Base-by-base conservation (phyloP, 2,888 invertebrate species). In the Electrophaes corylata region DNA sequence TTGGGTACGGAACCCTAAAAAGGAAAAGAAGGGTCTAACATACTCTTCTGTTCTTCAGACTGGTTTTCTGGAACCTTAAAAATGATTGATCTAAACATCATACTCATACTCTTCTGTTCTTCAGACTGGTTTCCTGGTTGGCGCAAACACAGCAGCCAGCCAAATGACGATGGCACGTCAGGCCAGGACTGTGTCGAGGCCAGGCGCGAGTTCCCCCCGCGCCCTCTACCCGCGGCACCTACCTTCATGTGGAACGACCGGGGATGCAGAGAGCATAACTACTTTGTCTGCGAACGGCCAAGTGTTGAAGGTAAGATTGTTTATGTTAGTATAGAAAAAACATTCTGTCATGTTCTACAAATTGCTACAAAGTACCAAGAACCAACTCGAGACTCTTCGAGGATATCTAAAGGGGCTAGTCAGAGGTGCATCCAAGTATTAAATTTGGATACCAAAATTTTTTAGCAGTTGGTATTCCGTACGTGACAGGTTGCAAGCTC, bases 71-170 rank as follows among this genome's bases (percentile, higher is more conserved):
- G n/a, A n/a, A n/a, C n/a, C n/a, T n/a, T n/a, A n/a, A n/a, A n/a
- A n/a, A n/a, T n/a, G n/a, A n/a, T n/a, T n/a, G n/a, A n/a, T n/a
- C n/a, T n/a, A n/a, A n/a, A n/a, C n/a, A n/a, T n/a, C n/a, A n/a
- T n/a, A n/a, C n/a, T n/a, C 11, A 8, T 14, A 2, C 3, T 41
- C 11, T 23, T 50, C 4, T 66, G 55, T 61, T 63, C 66, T n/a
- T n/a, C 69, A 96, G 96, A 96, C 82, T 97, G 96, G 96, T 96
- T 96, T 79, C 95, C 95, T 3, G 96, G 96, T 0, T 96, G 96
- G 95, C 89, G 94, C 3, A 93, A 94, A 66, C 94, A 94, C 79
- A 93, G 93, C 43, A 87, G 94, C 65, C 96, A 96, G 78, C 96
- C 96, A 0, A 96, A 96, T 78, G 96, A 96, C 78, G 96, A 96